phyloP scores from a whole-genome alignment of 1,140 invertebrate genomes.

The Mercenaria mercenaria region DNA sequence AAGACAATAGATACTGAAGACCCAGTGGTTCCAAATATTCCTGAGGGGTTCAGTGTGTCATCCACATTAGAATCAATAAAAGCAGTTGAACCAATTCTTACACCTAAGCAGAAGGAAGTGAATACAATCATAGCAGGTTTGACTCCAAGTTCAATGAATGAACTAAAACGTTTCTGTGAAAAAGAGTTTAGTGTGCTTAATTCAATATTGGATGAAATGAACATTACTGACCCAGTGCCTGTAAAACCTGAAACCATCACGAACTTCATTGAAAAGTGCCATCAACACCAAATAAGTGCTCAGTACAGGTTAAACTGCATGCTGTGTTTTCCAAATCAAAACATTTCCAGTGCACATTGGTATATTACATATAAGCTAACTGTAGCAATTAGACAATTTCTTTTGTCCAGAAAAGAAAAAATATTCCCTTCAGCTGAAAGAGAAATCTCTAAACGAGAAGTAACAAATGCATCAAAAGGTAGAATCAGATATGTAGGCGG shows the following conservation, averaged over 20 bases:
- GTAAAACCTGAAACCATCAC: background rate
- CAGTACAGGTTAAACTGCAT: background rate
- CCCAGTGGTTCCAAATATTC: background rate
- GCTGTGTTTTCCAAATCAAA: background rate
- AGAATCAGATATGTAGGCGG: background rate
- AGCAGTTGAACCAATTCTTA: too few relatives aligned
- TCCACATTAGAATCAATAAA: too few relatives aligned
- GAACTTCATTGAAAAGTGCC: background rate
- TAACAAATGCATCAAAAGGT: background rate
- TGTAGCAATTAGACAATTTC: background rate
- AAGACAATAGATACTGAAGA: background rate
- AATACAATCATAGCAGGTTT: too few relatives aligned
- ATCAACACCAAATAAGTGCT: background rate
- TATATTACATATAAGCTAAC: background rate
- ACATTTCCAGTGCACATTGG: too few relatives aligned
- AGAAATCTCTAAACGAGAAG: background rate
- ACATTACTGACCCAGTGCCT: background rate
- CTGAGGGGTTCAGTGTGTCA: background rate
- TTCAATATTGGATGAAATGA: background rate
- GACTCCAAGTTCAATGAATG: background rate
- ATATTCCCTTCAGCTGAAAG: background rate
- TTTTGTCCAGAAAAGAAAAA: background rate
- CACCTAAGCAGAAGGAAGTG: too few relatives aligned
- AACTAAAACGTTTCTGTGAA: background rate
- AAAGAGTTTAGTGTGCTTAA: background rate